phyloP scores from a whole-genome alignment of 2,113 vertebrate species.

The Alces alces region DNA sequence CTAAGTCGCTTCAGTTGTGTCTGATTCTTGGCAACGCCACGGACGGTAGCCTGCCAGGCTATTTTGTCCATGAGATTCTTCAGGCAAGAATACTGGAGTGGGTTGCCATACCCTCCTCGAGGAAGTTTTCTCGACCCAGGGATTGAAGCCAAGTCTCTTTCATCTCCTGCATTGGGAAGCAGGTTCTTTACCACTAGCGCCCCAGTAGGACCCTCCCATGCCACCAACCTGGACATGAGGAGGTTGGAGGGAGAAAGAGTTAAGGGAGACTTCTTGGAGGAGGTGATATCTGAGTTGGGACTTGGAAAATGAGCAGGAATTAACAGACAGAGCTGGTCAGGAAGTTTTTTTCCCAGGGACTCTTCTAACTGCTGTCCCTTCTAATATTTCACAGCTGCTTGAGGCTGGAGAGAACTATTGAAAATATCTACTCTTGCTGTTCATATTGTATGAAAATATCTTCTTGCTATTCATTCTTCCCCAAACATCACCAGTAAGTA shows the following conservation, averaged over 20 bases:
- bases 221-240: background rate
- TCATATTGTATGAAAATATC: background rate
- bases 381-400: too few relatives aligned
- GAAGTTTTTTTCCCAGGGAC: background rate
- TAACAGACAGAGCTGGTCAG: background rate
- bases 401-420: background rate
- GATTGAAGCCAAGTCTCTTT: background rate
- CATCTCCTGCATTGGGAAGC: background rate
- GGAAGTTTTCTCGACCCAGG: background rate
- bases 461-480: background rate
- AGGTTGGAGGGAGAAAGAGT: background rate
- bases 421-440: background rate
- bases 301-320: background rate
- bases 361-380: background rate
- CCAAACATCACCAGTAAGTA: background rate
- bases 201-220: background rate
- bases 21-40: background rate
- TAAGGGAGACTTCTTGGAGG: background rate
- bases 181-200: background rate
- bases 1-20: background rate
- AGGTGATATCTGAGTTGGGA: background rate
- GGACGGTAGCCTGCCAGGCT: background rate
- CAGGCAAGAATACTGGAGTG: background rate
- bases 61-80: background rate
- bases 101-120: background rate